Base-by-base conservation (phyloP, 2,797 vertebrate genomes). In the Hippopotamyrus pictus region DNA sequence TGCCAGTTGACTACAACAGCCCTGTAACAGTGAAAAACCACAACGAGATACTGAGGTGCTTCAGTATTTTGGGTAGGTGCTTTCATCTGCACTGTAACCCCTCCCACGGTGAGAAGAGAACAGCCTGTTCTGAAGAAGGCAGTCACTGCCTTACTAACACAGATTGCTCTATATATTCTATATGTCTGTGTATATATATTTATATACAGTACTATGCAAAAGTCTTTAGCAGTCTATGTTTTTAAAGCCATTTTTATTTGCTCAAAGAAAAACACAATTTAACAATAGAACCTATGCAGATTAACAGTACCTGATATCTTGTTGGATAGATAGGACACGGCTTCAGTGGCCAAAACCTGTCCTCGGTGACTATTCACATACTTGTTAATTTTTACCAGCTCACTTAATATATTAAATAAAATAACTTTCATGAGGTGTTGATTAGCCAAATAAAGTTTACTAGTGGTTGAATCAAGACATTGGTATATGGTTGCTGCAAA, bases 1-100 rank as follows among this genome's bases (percentile, higher is more conserved):
- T 94, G 7, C 96, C 97, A 0, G 92, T 97, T 9, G 97, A 98
- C 88, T 97, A 97, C 0, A 94, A 90, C 0, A 96, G 96, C 89
- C 96, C 96, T 2, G 93, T 96, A 33, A 96, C 96, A 4, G 91
- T 96, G 82, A 98, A 97, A 93, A 98, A 98, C 90, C 98, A 97
- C 94, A 99, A 98, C 0, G 98, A 99, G 93, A 95, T 96, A 19
- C 95, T 99, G 0, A 96, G 98, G 22, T 98, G 97, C 94, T 98
- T 98, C 95, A 98, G 97, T 0, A 94, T 98, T 41, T 94, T 99
- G 19, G 98, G 98, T 99, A 91, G 95, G 48, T 59, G 33, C 85
- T 9, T 29, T 22, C 25, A 44, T 44, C 73, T 44, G 37, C 7
- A 3, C 7, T 37, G 59, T 25, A 29, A 6, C 65, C 5, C 65